Evolutionary conservation across 2,113 vertebrate species (phyloP).

Genomic region (Struthidea cinerea): DNA sequence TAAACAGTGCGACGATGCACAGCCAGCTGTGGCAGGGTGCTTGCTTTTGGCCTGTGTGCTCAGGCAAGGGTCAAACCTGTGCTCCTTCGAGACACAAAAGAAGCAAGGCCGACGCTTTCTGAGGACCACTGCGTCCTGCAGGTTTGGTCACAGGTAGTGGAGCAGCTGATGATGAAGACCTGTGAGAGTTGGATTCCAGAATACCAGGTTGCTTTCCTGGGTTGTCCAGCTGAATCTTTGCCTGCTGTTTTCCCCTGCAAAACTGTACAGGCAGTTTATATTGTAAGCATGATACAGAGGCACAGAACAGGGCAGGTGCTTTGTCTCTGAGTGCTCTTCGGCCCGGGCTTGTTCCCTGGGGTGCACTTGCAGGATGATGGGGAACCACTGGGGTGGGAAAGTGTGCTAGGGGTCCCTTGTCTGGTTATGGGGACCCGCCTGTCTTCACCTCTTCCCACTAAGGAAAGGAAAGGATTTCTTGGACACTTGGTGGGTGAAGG

Average conservation of each 20-base stretch:
- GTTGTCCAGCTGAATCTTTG: neutral
- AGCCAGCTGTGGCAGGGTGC: neutral
- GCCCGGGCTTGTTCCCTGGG: neutral
- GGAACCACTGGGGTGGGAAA: neutral
- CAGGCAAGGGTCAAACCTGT: neutral
- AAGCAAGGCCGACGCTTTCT: accelerated
- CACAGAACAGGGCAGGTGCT: neutral
- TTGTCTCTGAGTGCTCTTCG: neutral
- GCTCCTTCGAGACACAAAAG: neutral
- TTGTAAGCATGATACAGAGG: neutral
- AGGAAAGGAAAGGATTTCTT: neutral
- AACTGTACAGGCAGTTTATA: neutral
- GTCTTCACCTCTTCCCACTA: neutral
- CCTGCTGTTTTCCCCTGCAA: neutral
- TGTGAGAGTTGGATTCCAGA: neutral
- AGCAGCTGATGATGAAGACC: neutral
- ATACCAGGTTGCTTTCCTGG: neutral
- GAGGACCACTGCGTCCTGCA: neutral
- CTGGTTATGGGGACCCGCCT: neutral
- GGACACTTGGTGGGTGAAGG: neutral
- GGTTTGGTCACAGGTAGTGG: neutral
- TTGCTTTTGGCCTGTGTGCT: neutral
- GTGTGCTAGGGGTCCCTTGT: neutral
- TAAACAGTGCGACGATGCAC: neutral
- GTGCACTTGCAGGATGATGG: neutral